Conservation (phyloP, 2,797 vertebrate genomes). For the Spatula versicolor region DNA sequence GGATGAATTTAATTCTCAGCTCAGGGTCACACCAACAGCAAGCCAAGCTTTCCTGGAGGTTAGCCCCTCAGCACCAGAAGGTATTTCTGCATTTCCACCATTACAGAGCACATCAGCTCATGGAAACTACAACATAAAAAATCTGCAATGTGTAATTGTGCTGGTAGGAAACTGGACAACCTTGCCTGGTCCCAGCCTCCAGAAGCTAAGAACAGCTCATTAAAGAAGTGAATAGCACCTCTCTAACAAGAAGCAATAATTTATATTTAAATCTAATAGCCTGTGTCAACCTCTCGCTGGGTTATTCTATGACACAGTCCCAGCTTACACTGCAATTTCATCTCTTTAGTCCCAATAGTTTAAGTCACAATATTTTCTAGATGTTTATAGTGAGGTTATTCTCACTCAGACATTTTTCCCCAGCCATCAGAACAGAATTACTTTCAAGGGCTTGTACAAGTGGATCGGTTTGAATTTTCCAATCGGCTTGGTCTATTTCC, state of each 20-base stretch:
- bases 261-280: conserved; percentile 8
- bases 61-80: neutral
- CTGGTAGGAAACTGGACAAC: neutral
- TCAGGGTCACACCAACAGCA: fast-evolving
- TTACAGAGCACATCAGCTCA: neutral
- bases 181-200: neutral
- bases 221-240: neutral
- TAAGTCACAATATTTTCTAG: neutral
- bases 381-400: neutral
- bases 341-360: neutral
- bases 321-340: neutral
- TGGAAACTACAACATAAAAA: neutral
- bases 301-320: neutral
- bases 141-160: neutral
- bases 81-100: neutral
- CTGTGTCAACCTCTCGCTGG: neutral
- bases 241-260: neutral
- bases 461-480: conserved; percentile 14
- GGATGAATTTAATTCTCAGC: neutral
- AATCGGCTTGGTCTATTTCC: conserved; percentile 7
- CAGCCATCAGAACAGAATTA: neutral
- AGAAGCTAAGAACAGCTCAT: neutral
- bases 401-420: neutral
- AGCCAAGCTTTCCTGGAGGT: neutral
- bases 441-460: neutral